Evolutionary conservation across 2,888 invertebrate species (phyloP), one percentile per base, ranked within the genome.

Genomic region (Trypoxylon attenuatum): DNA sequence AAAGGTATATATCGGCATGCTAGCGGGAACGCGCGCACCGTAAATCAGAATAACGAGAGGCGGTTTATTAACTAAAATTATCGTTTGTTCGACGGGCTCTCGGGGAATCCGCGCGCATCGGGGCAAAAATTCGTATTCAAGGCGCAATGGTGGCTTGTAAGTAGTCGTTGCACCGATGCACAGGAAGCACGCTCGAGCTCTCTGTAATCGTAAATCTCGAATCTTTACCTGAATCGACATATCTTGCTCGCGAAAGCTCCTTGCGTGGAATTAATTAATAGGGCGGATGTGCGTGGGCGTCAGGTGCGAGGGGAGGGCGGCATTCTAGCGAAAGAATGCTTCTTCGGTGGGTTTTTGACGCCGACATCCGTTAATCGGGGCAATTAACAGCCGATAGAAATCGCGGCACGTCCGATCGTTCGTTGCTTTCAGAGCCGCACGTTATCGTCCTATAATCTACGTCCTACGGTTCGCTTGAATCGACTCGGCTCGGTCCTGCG

Each of bases 351-450:
- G 56, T 47, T 50, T 67, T 64, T 60, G 59, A 65, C 65, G 39
- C 58, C 43, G 56, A 50, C 51, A 59, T 60, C 54, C 71, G 69
- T 76, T 76, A 73, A 76, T 76, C 77, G 65, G 52, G 21, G 43
- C 67, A 69, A 73, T 76, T 76, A 76, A 77, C 67, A 57, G 71
- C 25, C 71, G 76, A 77, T 71, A 69, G 58, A 38, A 55, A 76
- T 76, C 70, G 39, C 27, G 46, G 52, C 25, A 10, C 46, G 39
- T 16, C 23, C 50, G 49, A 45, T 58, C 59, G 49, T 42, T 41
- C 51, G 53, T 55, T 38, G 55, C 45, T 58, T 62, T 73, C 13
- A 50, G 42, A 58, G 52, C 49, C 18, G 42, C 39, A 38, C 42
- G 51, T 38, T 73, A 73, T 73, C 72, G 66, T 39, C 54, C 54